Conservation (phyloP, 2,113 vertebrate genomes). For the Peromyscus polionotus region DNA sequence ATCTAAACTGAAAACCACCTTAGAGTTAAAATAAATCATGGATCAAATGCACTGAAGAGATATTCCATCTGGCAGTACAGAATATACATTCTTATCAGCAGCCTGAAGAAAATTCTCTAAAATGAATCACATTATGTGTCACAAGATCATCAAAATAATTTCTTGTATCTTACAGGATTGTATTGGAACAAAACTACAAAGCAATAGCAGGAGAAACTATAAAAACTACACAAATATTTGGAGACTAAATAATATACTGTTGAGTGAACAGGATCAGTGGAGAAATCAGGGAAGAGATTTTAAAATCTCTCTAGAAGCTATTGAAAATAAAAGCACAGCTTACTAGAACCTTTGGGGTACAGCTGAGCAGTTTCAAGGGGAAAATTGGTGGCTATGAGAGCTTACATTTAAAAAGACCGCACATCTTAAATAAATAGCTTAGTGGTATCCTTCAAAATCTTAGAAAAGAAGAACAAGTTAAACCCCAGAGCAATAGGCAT, state of each 20-base stretch:
- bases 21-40: not conserved
- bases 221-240: not conserved
- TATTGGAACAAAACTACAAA: not conserved
- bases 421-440: not conserved
- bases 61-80: not conserved
- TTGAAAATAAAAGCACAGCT: not conserved
- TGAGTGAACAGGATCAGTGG: not conserved
- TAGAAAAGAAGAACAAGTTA: not conserved
- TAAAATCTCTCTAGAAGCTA: not conserved
- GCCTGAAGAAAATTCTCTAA: not conserved
- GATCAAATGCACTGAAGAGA: not conserved
- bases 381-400: not conserved
- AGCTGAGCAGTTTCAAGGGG: not conserved
- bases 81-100: not conserved
- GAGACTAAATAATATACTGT: not conserved
- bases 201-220: not conserved
- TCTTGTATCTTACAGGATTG: not conserved
- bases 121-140: not conserved
- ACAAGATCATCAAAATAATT: not conserved
- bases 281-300: not conserved
- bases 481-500: not conserved
- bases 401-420: not conserved
- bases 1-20: not conserved
- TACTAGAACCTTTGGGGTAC: not conserved
- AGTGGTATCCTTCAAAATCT: not conserved